Evolutionary conservation across 2,888 invertebrate species (phyloP), one percentile per base, ranked within the genome.

Genomic region (Temnothorax unifasciatus): DNA sequence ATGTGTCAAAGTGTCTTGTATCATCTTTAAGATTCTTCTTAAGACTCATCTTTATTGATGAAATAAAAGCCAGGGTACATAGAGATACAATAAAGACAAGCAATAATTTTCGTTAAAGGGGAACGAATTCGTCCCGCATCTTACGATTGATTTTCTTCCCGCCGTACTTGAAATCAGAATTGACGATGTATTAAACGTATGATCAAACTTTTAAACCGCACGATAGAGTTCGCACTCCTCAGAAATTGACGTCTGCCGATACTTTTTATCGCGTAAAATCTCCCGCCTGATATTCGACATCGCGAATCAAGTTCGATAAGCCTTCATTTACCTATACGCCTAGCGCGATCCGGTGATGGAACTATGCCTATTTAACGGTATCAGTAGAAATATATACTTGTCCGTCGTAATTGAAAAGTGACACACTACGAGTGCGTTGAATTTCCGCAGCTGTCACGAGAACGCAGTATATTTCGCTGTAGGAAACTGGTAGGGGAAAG

Each of bases 381-480:
- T 59, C 57, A 69, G 29, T 44, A 21, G 8, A 54, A 69, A 47
- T 69, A 47, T 79, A 69, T 59, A 44, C 44, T 18, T 38, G 59
- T 69, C 59, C 13, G 18, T 29, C 21, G 69, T 69, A 69, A 79
- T 69, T 79, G 79, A 81, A 71, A 44, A 29, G 47, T 57, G 59
- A 59, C 71, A 59, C 66, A 4, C 44, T 63, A 47, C 75, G 75
- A 54, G 29, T 66, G 41, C 54, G 79, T 69, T 59, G 71, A 81
- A 81, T 81, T 71, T 81, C 59, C 79, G 71, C 79, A 47, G 34
- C 71, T 59, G 79, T 79, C 79, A 69, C 77, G 21, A 38, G 59
- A 11, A 38, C 21, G 59, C 25, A 18, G 34, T 76, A 66, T 66
- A 66, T 77, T 54, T 41, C 59, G 59, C 47, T 2, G 41, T 59